phyloP scores from a whole-genome alignment of 2,797 vertebrate species.

The Lacerta viridis region DNA sequence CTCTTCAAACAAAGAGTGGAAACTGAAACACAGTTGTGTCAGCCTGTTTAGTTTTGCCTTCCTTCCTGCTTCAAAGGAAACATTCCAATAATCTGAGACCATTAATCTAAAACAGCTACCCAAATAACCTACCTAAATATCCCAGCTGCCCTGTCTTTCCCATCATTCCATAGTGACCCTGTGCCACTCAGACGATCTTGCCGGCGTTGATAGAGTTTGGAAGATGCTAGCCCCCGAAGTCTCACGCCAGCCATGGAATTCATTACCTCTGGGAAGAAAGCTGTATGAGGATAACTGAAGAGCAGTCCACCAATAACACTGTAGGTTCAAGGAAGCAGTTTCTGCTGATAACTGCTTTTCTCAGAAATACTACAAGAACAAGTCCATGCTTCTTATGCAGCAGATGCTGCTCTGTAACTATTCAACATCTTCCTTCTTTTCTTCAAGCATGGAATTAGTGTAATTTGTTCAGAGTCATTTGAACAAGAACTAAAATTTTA shows the following conservation, averaged over 20 bases:
- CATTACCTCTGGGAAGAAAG: constrained; percentile 45
- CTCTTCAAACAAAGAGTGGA: constrained; percentile 51
- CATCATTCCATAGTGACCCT: constrained; percentile 52
- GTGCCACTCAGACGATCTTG: constrained; percentile 69
- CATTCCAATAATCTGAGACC: background rate
- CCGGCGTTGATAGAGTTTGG: constrained; percentile 75
- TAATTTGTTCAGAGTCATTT: background rate
- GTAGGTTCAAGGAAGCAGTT: constrained; percentile 61
- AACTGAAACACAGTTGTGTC: constrained; percentile 54
- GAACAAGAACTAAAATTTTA: background rate
- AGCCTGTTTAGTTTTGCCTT: constrained; percentile 25
- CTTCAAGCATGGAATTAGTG: background rate
- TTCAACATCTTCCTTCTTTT: constrained; percentile 5
- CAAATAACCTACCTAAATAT: constrained; percentile 66
- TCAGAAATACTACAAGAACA: constrained; percentile 41
- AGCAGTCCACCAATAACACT: background rate
- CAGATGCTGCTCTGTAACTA: constrained; percentile 5
- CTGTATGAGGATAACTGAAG: constrained; percentile 42
- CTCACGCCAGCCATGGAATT: constrained; percentile 70
- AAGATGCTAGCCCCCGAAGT: constrained; percentile 70
- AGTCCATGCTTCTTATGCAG: constrained; percentile 37
- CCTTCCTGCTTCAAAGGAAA: constrained; percentile 34
- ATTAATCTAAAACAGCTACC: constrained; percentile 12
- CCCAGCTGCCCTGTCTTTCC: constrained; percentile 39
- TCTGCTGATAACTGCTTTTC: constrained; percentile 61